Percentiles rank a stretch among this genome's conserved stretches.
phyloP scores from a whole-genome alignment of 2,113 vertebrate species.

The Polyodon spathula region DNA sequence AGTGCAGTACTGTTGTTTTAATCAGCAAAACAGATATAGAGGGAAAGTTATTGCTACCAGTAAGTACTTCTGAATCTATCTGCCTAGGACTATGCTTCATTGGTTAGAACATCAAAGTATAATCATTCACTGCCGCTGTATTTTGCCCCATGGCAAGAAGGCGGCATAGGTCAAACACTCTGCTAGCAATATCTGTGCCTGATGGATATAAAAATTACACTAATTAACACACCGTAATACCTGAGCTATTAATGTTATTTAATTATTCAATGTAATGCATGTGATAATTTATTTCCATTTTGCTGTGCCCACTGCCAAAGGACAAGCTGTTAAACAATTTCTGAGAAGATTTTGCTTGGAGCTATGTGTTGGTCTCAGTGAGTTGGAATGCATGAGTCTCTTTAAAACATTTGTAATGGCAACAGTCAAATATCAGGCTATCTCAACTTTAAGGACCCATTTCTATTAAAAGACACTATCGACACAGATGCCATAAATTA shows the following conservation, averaged over 20 bases:
- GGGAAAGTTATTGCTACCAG: no score
- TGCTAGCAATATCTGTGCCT: slow-evolving; percentile 10
- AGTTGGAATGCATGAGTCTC: no score
- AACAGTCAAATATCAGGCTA: no score
- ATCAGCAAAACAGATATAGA: no score
- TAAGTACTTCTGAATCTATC: slow-evolving; percentile 14
- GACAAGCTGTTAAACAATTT: slow-evolving; percentile 19
- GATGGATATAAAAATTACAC: slow-evolving; percentile 23
- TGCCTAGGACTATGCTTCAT: slow-evolving; percentile 28
- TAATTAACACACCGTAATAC: not conserved
- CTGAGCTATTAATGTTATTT: slow-evolving; percentile 21
- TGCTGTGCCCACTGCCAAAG: slow-evolving; percentile 17
- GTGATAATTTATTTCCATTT: slow-evolving; percentile 29
- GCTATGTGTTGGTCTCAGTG: no score
- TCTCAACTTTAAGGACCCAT: no score
- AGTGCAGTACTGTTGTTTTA: no score
- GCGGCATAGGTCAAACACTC: slow-evolving; percentile 28
- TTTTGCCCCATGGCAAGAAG: slow-evolving; percentile 44
- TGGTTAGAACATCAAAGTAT: slow-evolving; percentile 43
- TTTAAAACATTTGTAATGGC: no score
- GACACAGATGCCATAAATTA: no score
- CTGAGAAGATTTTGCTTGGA: no score
- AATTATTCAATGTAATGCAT: slow-evolving; percentile 31
- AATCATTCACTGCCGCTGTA: slow-evolving; percentile 26
- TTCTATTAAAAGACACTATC: no score